These are phyloP conservation scores for Mycteria americana DNA, from an alignment of 2,797 vertebrate genomes.

Conservation along the genomic window DNA sequence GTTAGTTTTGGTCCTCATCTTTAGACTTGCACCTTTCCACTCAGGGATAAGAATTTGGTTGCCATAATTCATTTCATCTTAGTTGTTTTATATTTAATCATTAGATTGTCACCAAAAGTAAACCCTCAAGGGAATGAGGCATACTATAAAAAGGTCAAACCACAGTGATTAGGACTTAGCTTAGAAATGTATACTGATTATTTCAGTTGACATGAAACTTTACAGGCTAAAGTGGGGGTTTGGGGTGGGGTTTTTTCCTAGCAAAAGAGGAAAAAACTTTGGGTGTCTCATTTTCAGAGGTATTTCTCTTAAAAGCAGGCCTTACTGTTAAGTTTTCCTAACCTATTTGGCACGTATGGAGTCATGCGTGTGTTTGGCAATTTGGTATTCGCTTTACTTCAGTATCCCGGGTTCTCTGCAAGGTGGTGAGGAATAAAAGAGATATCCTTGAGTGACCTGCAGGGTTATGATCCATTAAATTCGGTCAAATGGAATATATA, in stretches of 20 bases:
- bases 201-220: neutral
- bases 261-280: neutral
- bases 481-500: neutral
- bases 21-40: neutral
- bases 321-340: conserved; percentile 1
- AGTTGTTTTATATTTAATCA: neutral
- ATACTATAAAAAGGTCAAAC: neutral
- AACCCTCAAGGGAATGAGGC: neutral
- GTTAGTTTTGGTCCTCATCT: neutral
- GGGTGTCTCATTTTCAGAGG: neutral
- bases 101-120: neutral
- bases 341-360: neutral
- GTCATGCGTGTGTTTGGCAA: neutral
- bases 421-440: neutral
- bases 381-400: conserved; percentile 10
- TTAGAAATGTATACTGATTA: neutral
- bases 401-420: neutral
- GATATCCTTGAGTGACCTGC: neutral
- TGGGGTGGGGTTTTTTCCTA: neutral
- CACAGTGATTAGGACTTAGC: neutral
- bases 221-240: neutral
- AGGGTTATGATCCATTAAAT: neutral
- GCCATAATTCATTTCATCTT: neutral
- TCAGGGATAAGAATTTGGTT: neutral
- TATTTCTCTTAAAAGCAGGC: neutral